Base-by-base conservation (phyloP, 1,140 invertebrate genomes). In the Aphaenogaster ashmeadi region DNA sequence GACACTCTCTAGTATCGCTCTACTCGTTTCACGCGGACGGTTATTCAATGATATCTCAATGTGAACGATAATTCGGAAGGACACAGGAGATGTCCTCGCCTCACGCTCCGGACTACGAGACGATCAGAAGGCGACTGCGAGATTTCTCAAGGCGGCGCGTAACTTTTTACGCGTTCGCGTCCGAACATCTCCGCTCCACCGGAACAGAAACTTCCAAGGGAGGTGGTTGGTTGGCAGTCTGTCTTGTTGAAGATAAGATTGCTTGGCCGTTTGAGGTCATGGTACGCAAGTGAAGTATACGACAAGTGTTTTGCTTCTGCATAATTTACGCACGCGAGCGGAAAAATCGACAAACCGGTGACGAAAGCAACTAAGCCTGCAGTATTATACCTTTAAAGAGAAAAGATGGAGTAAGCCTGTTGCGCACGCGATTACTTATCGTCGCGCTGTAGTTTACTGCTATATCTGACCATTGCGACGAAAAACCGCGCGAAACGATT, bases 111-210 rank as follows among this genome's bases (percentile, higher is more conserved):
- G 21, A 84, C 87, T n/a, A 52, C 8, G n/a, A 44, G 71, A 47
- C 89, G 89, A 56, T 21, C 47, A 78, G 64, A 58, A 50, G 80
- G n/a, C 62, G 64, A 91, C 90, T 91, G 86, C 11, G n/a, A 58
- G 86, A 83, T 87, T 60, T 87, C 78, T 83, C 41, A 62, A 33
- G 50, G 4, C 15, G 54, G 15, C 64, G 62, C 44, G 67, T 74
- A 89, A 87, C 89, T 79, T 87, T 67, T 56, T 44, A 13, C 27
- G 66, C 66, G 41, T 69, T 50, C 38, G 18, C 38, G 58, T 78
- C 27, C 58, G 41, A 60, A 54, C 50, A 84, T 86, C 62, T 87
- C 86, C 69, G 60, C 58, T 87, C 71, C 71, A 21, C 15, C 9
- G 47, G 77, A 66, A 62, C 41, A 27, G 33, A 81, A 69, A 38